A percentile compares a stretch with the other conserved stretches of the same genome.
Evolutionary conservation across 2,888 invertebrate species (phyloP).

Genomic region (Cyclophora albipunctata): DNA sequence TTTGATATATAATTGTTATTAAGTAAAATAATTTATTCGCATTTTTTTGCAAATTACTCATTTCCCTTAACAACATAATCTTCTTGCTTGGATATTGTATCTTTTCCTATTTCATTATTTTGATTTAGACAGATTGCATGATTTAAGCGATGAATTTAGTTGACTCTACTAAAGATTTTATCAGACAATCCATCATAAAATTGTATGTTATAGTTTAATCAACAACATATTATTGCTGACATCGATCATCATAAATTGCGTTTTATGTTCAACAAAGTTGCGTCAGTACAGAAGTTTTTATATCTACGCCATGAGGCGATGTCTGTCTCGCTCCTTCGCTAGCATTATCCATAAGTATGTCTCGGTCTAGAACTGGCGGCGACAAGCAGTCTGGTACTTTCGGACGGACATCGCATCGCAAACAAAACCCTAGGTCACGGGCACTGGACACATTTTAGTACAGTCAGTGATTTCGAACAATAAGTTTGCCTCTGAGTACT

Average conservation of each 20-base stretch:
- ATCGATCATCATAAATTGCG: conserved; percentile 44
- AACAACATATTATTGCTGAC: conserved; percentile 18
- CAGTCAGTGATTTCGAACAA: conserved; percentile 26
- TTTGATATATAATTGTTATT: too few relatives aligned
- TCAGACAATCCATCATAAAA: too few relatives aligned
- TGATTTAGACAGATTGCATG: too few relatives aligned
- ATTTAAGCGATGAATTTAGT: too few relatives aligned
- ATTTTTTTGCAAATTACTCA: too few relatives aligned
- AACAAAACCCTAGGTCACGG: conserved; percentile 67
- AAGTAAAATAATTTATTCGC: too few relatives aligned
- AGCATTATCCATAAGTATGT: conserved; percentile 36
- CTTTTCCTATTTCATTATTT: too few relatives aligned
- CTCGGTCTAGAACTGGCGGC: conserved; percentile 59
- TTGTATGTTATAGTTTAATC: too few relatives aligned
- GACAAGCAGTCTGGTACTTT: conserved; percentile 71
- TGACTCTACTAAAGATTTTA: too few relatives aligned
- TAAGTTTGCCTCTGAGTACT: conserved; percentile 32
- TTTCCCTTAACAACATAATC: too few relatives aligned
- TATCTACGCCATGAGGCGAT: conserved; percentile 43
- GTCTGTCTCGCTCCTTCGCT: conserved; percentile 45
- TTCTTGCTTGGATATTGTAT: too few relatives aligned
- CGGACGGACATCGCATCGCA: conserved; percentile 53
- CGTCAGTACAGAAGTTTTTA: conserved; percentile 56
- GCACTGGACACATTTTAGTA: conserved; percentile 62
- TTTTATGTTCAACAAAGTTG: conserved; percentile 44